Evolutionary conservation across 64 coral and sea anemone genomes (phyloP).

Genomic region (Montipora cactus): DNA sequence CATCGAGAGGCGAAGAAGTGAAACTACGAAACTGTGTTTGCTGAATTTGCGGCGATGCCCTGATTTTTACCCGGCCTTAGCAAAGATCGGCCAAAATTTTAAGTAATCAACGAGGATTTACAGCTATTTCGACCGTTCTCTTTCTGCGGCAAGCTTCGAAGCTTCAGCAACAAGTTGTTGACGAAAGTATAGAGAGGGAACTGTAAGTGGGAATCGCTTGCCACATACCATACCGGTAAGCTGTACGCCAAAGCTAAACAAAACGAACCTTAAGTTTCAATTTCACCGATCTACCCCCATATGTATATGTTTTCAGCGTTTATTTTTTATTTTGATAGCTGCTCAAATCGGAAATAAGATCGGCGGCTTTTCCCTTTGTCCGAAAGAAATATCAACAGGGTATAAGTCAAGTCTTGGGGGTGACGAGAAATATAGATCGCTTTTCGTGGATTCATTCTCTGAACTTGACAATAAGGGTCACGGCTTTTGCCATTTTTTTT

Average conservation of each 20-base stretch:
- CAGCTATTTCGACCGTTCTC: conserved; percentile 3
- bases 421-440: background rate
- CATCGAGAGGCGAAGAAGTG: conserved; percentile 7
- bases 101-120: background rate
- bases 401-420: background rate
- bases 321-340: conserved; percentile 38
- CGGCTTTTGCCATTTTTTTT: too few species aligned
- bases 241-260: background rate
- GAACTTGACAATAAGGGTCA: too few species aligned
- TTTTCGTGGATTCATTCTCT: background rate
- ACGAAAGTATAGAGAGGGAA: background rate
- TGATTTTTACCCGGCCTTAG: conserved; percentile 20
- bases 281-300: background rate
- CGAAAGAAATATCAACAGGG: conserved; percentile 7
- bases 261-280: background rate
- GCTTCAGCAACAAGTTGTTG: conserved; percentile 62
- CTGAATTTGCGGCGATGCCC: background rate
- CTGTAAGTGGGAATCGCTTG: background rate
- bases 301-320: conserved; percentile 4
- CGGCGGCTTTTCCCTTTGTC: background rate
- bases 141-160: background rate
- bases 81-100: background rate
- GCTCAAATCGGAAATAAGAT: conserved; percentile 21
- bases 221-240: background rate
- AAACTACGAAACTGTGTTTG: background rate